Conservation (phyloP, 2,113 vertebrate genomes). For the Prochilodus magdalenae region DNA sequence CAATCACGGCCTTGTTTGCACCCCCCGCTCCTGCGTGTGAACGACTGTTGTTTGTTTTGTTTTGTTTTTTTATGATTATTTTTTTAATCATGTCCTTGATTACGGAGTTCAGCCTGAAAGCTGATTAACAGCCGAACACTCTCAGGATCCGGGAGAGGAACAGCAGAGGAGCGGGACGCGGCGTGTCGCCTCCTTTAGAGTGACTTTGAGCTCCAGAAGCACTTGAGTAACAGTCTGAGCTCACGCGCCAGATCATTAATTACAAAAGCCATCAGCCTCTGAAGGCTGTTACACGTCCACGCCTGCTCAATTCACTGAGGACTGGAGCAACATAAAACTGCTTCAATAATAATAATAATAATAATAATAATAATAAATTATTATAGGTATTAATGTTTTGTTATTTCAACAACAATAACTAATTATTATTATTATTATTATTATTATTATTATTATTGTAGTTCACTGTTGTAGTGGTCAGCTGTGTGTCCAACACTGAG, state of each 20-base stretch:
- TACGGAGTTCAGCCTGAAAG: slow-evolving; percentile 39
- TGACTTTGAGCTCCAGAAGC: not conserved
- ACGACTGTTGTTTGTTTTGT: slow-evolving; percentile 22
- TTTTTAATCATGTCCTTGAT: slow-evolving; percentile 38
- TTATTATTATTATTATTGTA: too few species aligned
- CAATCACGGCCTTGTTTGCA: slow-evolving; percentile 37
- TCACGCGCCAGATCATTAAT: not conserved
- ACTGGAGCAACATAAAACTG: too few species aligned
- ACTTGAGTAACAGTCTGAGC: not conserved
- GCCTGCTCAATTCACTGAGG: not conserved
- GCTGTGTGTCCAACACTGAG: too few species aligned
- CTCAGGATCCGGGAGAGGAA: not conserved
- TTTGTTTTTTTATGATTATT: not conserved
- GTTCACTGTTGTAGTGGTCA: too few species aligned
- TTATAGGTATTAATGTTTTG: too few species aligned
- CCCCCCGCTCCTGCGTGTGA: slow-evolving; percentile 4
- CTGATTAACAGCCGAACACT: slow-evolving; percentile 29
- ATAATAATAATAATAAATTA: too few species aligned
- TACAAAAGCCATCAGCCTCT: not conserved
- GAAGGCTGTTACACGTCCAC: not conserved
- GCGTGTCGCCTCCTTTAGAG: not conserved
- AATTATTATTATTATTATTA: too few species aligned
- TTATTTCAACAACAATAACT: too few species aligned
- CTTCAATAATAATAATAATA: too few species aligned
- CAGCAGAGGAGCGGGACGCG: not conserved